Conservation (phyloP, 2,113 vertebrate species). For the Orcinus orca region DNA sequence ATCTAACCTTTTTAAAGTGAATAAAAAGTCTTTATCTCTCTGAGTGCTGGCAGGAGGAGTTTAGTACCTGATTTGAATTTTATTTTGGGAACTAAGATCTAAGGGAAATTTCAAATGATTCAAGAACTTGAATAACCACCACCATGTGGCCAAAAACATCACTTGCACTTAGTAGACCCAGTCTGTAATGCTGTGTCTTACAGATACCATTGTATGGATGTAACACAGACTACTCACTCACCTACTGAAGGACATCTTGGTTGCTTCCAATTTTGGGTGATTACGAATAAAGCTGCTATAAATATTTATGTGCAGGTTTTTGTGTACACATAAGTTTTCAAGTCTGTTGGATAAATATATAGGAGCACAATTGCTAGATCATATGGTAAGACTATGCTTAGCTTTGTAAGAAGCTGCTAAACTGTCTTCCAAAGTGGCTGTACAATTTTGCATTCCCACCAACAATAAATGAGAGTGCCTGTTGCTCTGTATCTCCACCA, state of each 20-base stretch:
- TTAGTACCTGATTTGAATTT: not conserved
- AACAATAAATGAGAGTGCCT: not conserved
- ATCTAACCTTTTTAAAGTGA: not conserved
- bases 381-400: not conserved
- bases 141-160: not conserved
- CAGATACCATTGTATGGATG: not conserved
- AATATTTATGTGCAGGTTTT: not conserved
- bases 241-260: not conserved
- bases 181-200: not conserved
- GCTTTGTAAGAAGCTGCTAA: conserved; percentile 15
- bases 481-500: not conserved
- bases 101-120: not conserved
- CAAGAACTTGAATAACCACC: not conserved
- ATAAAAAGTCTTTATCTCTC: not conserved
- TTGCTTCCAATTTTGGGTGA: not conserved
- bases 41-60: not conserved
- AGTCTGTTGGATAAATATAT: not conserved
- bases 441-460: not conserved
- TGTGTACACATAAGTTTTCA: not conserved
- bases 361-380: not conserved
- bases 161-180: not conserved
- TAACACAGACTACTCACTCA: not conserved
- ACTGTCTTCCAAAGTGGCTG: not conserved
- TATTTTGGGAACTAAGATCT: not conserved
- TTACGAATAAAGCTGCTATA: not conserved